A percentile compares a stretch with the other conserved stretches of the same genome.
These are phyloP conservation scores for Microcebus tavaratra DNA, from an alignment of 2,113 vertebrate genomes.

Conservation along the genomic window DNA sequence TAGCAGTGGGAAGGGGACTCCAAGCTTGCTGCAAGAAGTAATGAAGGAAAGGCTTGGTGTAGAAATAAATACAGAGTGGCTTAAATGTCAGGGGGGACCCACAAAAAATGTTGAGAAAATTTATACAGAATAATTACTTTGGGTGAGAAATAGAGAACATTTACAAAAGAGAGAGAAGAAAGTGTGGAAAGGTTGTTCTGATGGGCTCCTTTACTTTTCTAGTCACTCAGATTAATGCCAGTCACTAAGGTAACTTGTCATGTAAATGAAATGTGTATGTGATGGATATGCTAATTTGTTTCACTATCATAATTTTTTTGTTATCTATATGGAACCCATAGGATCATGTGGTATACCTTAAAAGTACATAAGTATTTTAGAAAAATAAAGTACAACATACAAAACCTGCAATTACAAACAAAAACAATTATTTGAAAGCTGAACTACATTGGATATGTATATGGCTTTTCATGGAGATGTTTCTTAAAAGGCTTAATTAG, in stretches of 20 bases:
- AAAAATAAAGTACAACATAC: not conserved
- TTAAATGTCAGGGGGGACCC: not conserved
- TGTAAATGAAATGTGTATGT: not conserved
- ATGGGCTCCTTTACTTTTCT: not conserved
- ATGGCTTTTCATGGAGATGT: not conserved
- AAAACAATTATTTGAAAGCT: not conserved
- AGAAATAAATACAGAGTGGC: not conserved
- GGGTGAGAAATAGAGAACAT: not conserved
- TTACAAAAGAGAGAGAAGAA: not conserved
- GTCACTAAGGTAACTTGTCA: not conserved
- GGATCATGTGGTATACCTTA: not conserved
- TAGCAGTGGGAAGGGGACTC: not conserved
- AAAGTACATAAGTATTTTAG: not conserved
- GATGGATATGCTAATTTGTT: not conserved
- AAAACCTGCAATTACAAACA: not conserved
- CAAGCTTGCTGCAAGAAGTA: not conserved
- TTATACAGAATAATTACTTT: not conserved
- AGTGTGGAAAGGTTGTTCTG: not conserved
- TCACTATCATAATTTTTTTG: not conserved
- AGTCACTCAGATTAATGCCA: not conserved
- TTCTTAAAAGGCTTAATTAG: not conserved
- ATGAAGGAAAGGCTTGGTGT: not conserved
- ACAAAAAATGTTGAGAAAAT: not conserved
- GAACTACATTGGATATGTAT: not conserved
- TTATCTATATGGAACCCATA: not conserved